A percentile compares a stretch with the other conserved stretches of the same genome.
These are phyloP conservation scores for Mechanitis mazaeus DNA, from an alignment of 2,888 invertebrate species.

Conservation along the genomic window DNA sequence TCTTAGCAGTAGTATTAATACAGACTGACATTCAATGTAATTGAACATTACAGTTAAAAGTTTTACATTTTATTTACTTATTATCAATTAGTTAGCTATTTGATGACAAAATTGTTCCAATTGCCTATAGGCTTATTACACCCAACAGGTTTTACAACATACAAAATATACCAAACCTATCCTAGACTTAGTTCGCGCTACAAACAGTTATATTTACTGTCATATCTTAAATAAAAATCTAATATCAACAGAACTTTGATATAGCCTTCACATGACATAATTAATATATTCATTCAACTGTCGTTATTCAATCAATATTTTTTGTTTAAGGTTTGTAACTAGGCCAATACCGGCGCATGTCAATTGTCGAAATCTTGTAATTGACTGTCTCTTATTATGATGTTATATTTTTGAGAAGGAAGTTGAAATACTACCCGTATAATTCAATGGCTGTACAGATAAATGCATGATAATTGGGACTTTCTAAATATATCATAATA, in stretches of 20 bases:
- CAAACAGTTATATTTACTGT: no score
- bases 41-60: slow-evolving; percentile 2
- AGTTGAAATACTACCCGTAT: neutral
- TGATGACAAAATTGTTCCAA: neutral
- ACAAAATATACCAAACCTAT: no score
- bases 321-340: slow-evolving; percentile 17
- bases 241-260: neutral
- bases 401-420: neutral
- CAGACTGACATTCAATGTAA: neutral
- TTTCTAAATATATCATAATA: slow-evolving; percentile 9
- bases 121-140: neutral
- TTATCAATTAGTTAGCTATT: no score
- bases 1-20: neutral
- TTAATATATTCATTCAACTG: slow-evolving; percentile 13
- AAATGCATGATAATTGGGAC: slow-evolving; percentile 2
- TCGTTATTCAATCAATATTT: slow-evolving; percentile 15
- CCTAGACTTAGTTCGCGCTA: no score
- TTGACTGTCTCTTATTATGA: neutral
- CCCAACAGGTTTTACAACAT: neutral
- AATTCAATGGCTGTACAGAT: neutral
- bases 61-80: neutral
- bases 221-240: slow-evolving; percentile 1
- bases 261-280: slow-evolving; percentile 17
- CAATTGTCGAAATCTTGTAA: slow-evolving; percentile 6
- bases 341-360: slow-evolving; percentile 24